Percentiles rank a stretch among this genome's conserved stretches.
phyloP scores from a whole-genome alignment of 2,797 vertebrate species.

The Lophius americanus region DNA sequence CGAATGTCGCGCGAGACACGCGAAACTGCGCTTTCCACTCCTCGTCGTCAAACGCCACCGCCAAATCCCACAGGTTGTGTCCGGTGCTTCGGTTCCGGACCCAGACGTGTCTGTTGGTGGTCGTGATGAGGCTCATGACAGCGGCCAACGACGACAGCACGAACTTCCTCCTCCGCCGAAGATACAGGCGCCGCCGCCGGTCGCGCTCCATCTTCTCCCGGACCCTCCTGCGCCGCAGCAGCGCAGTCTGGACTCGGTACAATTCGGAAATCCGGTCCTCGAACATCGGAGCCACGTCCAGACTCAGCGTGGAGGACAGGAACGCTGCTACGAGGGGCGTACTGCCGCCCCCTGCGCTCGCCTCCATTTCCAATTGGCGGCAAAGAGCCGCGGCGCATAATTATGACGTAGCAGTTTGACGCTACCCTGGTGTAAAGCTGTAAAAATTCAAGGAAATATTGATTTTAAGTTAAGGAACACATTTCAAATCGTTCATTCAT shows the following conservation, averaged over 20 bases:
- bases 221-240: constrained; percentile 26
- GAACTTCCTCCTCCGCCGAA: constrained; percentile 48
- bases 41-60: constrained; percentile 37
- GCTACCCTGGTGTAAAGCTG: too few species aligned
- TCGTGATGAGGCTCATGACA: constrained; percentile 32
- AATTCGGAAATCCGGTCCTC: constrained; percentile 10
- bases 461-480: too few species aligned
- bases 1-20: constrained; percentile 36
- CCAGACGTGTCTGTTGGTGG: constrained; percentile 39
- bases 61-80: constrained; percentile 40
- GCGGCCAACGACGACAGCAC: constrained; percentile 52
- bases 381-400: not conserved
- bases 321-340: rapidly evolving
- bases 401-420: not conserved
- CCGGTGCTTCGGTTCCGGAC: constrained; percentile 24
- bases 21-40: constrained; percentile 56
- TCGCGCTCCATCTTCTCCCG: constrained; percentile 42
- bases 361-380: constrained; percentile 17
- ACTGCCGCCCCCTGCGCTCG: not conserved
- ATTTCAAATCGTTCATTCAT: too few species aligned
- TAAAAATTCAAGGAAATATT: too few species aligned
- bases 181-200: constrained; percentile 44
- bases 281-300: not conserved
- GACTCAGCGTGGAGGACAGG: constrained; percentile 6
- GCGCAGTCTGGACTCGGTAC: constrained; percentile 23